A percentile compares a stretch with the other conserved stretches of the same genome.
These are phyloP conservation scores for Tachypleus tridentatus DNA, from an alignment of 1,140 invertebrate species.

Conservation along the genomic window DNA sequence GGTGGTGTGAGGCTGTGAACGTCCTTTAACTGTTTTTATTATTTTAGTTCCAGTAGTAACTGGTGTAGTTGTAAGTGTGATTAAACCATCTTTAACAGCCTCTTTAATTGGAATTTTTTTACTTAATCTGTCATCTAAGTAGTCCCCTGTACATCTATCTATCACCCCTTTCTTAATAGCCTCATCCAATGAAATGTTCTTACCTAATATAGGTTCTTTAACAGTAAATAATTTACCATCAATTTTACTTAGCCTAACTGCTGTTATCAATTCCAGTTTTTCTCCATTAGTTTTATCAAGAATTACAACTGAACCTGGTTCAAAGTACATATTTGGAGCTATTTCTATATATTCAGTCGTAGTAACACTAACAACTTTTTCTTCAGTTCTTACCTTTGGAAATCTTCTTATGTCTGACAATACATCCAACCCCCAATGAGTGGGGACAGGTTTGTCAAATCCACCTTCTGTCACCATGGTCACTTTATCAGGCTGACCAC, in stretches of 20 bases:
- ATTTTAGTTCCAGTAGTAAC: background rate
- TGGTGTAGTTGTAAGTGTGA: slow-evolving; percentile 34
- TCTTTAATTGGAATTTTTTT: slow-evolving; percentile 52
- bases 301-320: background rate
- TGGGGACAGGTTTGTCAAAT: background rate
- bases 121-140: slow-evolving; percentile 30
- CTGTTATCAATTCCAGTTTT: background rate
- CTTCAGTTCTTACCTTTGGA: background rate
- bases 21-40: too few species aligned
- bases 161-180: slow-evolving; percentile 65
- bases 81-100: slow-evolving; percentile 61
- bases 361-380: background rate
- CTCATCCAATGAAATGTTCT: slow-evolving; percentile 56
- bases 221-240: slow-evolving; percentile 42
- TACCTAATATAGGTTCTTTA: slow-evolving; percentile 42
- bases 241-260: background rate
- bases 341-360: slow-evolving; percentile 4
- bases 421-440: background rate
- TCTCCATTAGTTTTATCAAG: background rate
- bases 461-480: background rate
- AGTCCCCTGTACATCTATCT: slow-evolving; percentile 57
- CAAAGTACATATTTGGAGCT: slow-evolving; percentile 1
- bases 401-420: background rate
- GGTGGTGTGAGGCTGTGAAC: too few species aligned
- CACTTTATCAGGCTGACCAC: background rate